A percentile compares a stretch with the other conserved stretches of the same genome.
Evolutionary conservation across 2,888 invertebrate species (phyloP).

Genomic region (Prosopocoilus inquinatus): DNA sequence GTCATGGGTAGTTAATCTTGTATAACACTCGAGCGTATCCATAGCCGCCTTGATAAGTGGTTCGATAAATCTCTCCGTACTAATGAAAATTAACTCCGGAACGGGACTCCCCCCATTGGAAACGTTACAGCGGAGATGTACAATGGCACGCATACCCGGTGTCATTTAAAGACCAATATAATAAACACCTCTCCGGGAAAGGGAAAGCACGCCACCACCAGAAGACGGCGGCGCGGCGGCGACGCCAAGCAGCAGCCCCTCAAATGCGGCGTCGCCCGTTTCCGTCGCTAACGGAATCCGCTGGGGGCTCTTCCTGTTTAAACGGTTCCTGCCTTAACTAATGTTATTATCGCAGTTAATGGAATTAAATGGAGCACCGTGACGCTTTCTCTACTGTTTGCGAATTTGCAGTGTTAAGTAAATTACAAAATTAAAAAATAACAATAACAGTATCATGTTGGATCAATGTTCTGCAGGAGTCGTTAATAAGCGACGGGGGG

Average conservation of each 20-base stretch:
- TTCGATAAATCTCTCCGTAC: slow-evolving; percentile 32
- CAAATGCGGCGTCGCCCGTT: background rate
- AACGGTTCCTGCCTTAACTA: slow-evolving; percentile 14
- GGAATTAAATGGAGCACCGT: slow-evolving; percentile 8
- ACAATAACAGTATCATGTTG: too few species aligned
- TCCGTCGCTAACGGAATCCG: slow-evolving; percentile 7
- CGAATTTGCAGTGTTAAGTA: too few species aligned
- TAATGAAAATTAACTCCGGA: slow-evolving; percentile 34
- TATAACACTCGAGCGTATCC: slow-evolving; percentile 30
- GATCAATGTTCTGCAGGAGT: too few species aligned
- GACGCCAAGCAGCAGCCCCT: background rate
- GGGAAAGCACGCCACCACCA: slow-evolving; percentile 10
- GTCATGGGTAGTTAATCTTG: slow-evolving; percentile 33
- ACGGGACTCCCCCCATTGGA: slow-evolving; percentile 17
- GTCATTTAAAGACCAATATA: slow-evolving; percentile 31
- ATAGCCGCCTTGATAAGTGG: slow-evolving; percentile 28
- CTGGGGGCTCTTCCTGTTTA: slow-evolving; percentile 13
- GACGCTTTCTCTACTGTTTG: too few species aligned
- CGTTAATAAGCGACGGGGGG: too few species aligned
- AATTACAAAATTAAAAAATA: too few species aligned
- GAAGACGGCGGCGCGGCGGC: background rate
- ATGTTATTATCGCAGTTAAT: slow-evolving; percentile 15
- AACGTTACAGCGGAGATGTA: background rate
- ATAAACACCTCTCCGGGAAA: slow-evolving; percentile 30
- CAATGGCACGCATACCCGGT: slow-evolving; percentile 20